phyloP scores from a whole-genome alignment of 2,888 invertebrate genomes.

The Parnassius mnemosyne region DNA sequence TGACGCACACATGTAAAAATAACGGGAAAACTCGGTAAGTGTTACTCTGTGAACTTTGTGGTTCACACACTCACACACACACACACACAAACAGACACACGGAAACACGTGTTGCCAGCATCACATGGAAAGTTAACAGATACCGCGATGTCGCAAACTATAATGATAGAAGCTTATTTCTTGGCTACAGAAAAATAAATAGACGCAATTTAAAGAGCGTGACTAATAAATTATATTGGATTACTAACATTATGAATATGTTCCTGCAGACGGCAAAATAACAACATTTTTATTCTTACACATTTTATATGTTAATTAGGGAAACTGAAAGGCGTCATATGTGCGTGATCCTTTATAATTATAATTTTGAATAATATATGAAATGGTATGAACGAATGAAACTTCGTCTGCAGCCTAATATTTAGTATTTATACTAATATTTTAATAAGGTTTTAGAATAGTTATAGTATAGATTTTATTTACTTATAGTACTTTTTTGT shows the following conservation, averaged over 20 bases:
- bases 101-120: slow-evolving; percentile 3
- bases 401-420: no score
- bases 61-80: slow-evolving; percentile 15
- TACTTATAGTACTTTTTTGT: no score
- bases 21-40: slow-evolving; percentile 24
- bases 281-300: slow-evolving; percentile 3
- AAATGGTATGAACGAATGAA: no score
- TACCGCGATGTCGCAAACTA: slow-evolving; percentile 32
- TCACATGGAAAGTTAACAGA: slow-evolving; percentile 22
- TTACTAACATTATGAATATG: slow-evolving; percentile 13
- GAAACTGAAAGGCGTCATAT: slow-evolving; percentile 18
- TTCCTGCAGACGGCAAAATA: slow-evolving; percentile 3
- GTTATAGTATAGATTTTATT: no score
- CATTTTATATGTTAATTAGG: slow-evolving; percentile 16
- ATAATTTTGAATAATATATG: background rate
- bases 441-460: no score
- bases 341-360: slow-evolving; percentile 14
- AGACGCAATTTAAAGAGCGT: slow-evolving; percentile 20
- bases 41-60: slow-evolving; percentile 21
- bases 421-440: no score
- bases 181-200: slow-evolving; percentile 34
- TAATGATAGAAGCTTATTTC: slow-evolving; percentile 36
- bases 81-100: slow-evolving; percentile 4
- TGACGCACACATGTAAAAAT: slow-evolving; percentile 24
- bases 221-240: slow-evolving; percentile 17